Base-by-base conservation (phyloP, 2,797 vertebrate species). In the Danio aesculapii region DNA sequence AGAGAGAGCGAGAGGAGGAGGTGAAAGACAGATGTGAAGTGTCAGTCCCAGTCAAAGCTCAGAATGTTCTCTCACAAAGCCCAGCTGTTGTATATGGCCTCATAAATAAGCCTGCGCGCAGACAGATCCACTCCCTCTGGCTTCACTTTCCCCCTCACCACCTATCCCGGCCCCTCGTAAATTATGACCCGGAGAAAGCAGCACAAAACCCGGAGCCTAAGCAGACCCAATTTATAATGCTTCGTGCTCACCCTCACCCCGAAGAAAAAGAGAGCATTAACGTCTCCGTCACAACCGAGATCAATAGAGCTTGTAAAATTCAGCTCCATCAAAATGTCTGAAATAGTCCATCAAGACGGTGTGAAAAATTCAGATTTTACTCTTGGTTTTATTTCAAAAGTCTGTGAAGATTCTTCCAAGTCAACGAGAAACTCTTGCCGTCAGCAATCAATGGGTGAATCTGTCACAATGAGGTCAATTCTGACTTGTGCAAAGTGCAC, bases 21-120 rank as follows among this genome's bases (percentile, higher is more conserved):
- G 62, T 72, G 14, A 43, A 81, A 77, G 70, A 84, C 67, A 75
- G 43, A 82, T 44, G 79, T 46, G 66, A 66, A 46, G 62, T 55
- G 73, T 68, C 44, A 30, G 58, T 55, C 63, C 8, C 49, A 53
- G 75, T 46, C 14, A 72, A 70, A 57, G 79, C 82, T 83, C 78
- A 72, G 66, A 83, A 78, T 74, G 64, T 11, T 73, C 75, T 75
- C 73, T 73, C 71, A 84, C 84, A 87, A 84, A 82, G 52, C 47
- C 39, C 53, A 81, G 68, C 75, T 72, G 83, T 81, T 83, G 82
- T 50, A 52, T 61, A 75, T 75, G 21, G 79, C 17, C 79, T 80
- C 63, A 61, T 85, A 77, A 85, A 87, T 83, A 84, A 84, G 39
- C 55, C 59, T 50, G 57, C 19, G 21, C 44, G 72, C 81, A 73